A percentile compares a stretch with the other conserved stretches of the same genome.
These are phyloP conservation scores for Trissolcus japonicus DNA, from an alignment of 2,888 invertebrate genomes.

Conservation along the genomic window DNA sequence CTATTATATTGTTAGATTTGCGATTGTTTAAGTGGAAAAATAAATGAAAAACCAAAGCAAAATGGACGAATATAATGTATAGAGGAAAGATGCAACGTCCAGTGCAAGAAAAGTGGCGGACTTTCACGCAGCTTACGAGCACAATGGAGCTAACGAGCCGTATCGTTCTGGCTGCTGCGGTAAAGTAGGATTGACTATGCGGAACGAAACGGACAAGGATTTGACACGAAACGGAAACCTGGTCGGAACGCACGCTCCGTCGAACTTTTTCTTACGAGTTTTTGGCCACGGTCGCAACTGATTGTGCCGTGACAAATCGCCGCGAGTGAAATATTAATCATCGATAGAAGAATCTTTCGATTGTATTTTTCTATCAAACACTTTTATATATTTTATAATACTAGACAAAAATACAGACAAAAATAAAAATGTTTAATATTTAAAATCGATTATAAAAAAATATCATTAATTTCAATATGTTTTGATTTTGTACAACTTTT, in stretches of 20 bases:
- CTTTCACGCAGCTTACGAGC: conserved; percentile 49
- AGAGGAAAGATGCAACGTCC: conserved; percentile 41
- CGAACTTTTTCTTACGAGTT: conserved; percentile 35
- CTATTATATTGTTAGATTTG: too few species aligned
- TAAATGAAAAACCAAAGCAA: neutral
- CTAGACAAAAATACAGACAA: too few species aligned
- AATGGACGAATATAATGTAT: conserved; percentile 31
- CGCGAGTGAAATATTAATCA: conserved; percentile 56
- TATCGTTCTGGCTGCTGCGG: conserved; percentile 55
- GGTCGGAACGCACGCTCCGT: conserved; percentile 58
- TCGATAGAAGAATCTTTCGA: neutral
- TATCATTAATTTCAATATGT: too few species aligned
- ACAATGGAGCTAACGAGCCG: conserved; percentile 60
- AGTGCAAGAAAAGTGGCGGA: conserved; percentile 47
- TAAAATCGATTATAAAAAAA: too few species aligned
- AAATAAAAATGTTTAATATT: too few species aligned
- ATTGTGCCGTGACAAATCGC: conserved; percentile 70
- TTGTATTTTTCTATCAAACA: neutral
- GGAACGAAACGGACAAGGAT: conserved; percentile 62
- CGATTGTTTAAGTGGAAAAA: neutral
- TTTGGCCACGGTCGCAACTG: conserved; percentile 20
- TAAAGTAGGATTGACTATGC: conserved; percentile 58
- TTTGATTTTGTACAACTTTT: too few species aligned
- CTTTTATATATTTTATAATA: too few species aligned
- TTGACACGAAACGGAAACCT: conserved; percentile 58